A percentile compares a stretch with the other conserved stretches of the same genome.
phyloP scores from a whole-genome alignment of 2,888 invertebrate species.

The Scaptomyza tumidula region DNA sequence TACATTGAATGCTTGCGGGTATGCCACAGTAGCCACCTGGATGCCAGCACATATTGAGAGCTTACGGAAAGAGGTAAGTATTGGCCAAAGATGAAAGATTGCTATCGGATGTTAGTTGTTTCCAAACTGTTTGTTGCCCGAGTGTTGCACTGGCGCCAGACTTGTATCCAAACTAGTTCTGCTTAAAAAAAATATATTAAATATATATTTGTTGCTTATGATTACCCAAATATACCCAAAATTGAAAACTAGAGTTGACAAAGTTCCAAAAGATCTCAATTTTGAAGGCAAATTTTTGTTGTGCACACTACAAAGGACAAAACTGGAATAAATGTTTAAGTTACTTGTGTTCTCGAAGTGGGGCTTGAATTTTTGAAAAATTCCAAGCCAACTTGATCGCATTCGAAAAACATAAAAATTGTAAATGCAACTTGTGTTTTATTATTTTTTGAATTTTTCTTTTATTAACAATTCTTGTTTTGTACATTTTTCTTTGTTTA shows the following conservation, averaged over 20 bases:
- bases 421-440: conserved; percentile 66
- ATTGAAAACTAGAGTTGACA: conserved; percentile 9
- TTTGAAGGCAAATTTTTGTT: conserved; percentile 27
- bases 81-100: neutral
- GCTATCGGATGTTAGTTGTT: too few species aligned
- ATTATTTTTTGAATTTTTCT: conserved; percentile 42
- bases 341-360: neutral
- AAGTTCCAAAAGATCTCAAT: conserved; percentile 28
- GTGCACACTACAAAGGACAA: conserved; percentile 47
- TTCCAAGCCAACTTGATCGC: conserved; percentile 7
- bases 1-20: conserved; percentile 62
- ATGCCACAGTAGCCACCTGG: conserved; percentile 65
- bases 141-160: conserved; percentile 11
- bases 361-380: neutral
- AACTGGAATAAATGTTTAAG: conserved; percentile 31
- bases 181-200: neutral
- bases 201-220: too few species aligned
- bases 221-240: too few species aligned
- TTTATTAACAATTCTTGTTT: conserved; percentile 73
- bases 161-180: conserved; percentile 8
- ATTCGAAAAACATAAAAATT: conserved; percentile 25
- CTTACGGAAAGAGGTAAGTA: conserved; percentile 34
- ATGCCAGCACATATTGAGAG: conserved; percentile 62
- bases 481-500: conserved; percentile 74
- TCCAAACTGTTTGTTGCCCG: too few species aligned